Evolutionary conservation across 2,797 vertebrate species (phyloP), one percentile per base, ranked within the genome.

Genomic region (Parauchenoglanis punctatus): DNA sequence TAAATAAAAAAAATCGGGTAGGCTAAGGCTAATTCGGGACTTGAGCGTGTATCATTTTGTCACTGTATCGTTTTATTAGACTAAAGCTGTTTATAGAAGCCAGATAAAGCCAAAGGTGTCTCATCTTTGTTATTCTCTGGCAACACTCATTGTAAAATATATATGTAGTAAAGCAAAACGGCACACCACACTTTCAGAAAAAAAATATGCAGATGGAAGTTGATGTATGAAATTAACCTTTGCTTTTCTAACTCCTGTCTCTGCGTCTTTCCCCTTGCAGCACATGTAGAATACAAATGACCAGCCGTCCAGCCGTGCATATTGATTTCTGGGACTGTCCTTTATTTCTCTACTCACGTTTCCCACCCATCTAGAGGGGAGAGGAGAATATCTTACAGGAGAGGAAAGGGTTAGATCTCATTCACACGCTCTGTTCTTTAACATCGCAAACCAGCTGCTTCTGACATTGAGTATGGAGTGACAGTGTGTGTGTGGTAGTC

Each of bases 141-240:
- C 49, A 23, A 83, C 82, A 85, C 75, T 86, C 67, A 84, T 46
- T 10, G 49, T 49, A 49, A 49, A 49, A 85, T 80, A 89, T 75
- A 78, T 78, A 73, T 85, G 84, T 54, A 40, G n/a, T 17, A 8
- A 44, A 75, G 90, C 68, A 31, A 73, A 85, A 68, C 70, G 61
- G 85, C 75, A 81, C 84, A 82, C 76, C 72, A 52, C 85, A 83
- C 85, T 86, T 54, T 84, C 85, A 46, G 68, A 63, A 49, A 85
- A 89, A 90, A 91, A 91, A 90, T 88, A 91, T 92, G 90, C 90
- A 92, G 89, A 91, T 90, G 83, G 89, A 89, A 90, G 89, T 89
- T 91, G 89, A 92, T 92, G 89, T 92, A 90, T 92, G 91, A 92
- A 92, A 92, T 92, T 92, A 92, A 92, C 91, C 91, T 92, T 92